phyloP scores from a whole-genome alignment of 2,797 vertebrate genomes.

The Vireo griseus region DNA sequence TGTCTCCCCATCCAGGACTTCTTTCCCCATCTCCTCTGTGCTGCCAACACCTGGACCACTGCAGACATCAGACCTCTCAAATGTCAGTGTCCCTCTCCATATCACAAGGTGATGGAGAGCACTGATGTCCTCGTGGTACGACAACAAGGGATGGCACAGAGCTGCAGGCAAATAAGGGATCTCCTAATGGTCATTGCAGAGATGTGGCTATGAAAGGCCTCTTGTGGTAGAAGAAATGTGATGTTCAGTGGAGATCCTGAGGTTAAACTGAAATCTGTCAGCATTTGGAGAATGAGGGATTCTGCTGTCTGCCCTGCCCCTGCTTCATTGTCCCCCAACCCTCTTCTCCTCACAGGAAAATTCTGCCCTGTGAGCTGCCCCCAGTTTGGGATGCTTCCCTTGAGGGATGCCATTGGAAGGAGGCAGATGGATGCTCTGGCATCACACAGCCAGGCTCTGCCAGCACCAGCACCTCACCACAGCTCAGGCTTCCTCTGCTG shows the following conservation, averaged over 20 bases:
- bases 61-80: background rate
- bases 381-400: background rate
- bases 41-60: background rate
- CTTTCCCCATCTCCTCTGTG: background rate
- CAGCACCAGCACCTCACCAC: background rate
- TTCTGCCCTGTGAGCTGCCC: background rate
- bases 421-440: background rate
- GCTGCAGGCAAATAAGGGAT: background rate
- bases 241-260: background rate
- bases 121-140: background rate
- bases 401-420: rapidly evolving
- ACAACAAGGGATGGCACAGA: background rate
- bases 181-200: background rate
- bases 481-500: background rate
- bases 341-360: background rate
- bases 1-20: background rate
- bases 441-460: background rate
- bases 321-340: rapidly evolving
- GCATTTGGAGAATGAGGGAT: background rate
- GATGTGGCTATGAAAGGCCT: background rate
- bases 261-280: background rate
- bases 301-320: background rate
- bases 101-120: rapidly evolving
- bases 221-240: background rate
- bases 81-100: background rate